Evolutionary conservation across 2,113 vertebrate species (phyloP).

Genomic region (Nothocercus julius): DNA sequence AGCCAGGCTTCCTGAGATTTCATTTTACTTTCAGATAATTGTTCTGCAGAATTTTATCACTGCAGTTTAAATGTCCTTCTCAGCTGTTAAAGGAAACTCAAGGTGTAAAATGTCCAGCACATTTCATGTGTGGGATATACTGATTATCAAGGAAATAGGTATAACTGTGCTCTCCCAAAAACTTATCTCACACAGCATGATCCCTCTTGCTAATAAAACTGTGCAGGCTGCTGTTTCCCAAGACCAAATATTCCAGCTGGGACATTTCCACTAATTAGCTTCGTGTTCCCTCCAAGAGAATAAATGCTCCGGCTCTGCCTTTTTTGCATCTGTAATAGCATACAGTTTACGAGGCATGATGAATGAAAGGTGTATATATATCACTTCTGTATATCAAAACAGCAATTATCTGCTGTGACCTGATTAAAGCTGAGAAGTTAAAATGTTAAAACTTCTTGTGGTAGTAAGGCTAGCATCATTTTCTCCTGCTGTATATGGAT

Average conservation of each 20-base stretch:
- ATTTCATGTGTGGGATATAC: neutral
- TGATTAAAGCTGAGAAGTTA: neutral
- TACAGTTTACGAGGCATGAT: conserved; percentile 2
- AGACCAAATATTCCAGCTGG: conserved; percentile 14
- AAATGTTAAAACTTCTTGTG: neutral
- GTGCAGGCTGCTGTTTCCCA: neutral
- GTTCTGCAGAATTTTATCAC: neutral
- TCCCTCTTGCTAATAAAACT: neutral
- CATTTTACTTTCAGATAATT: neutral
- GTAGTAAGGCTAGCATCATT: neutral
- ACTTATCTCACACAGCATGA: neutral
- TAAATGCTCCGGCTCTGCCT: neutral
- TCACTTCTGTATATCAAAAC: neutral
- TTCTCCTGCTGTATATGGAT: neutral
- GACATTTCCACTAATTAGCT: conserved; percentile 14
- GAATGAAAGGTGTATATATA: neutral
- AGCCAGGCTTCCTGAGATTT: conserved; percentile 22
- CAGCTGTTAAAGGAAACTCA: neutral
- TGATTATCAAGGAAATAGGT: neutral
- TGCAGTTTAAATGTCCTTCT: neutral
- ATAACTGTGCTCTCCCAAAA: neutral
- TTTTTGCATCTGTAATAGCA: neutral
- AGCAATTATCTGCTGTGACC: neutral
- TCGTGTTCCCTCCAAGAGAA: neutral
- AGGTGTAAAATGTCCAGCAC: conserved; percentile 3